Evolutionary conservation across 1,140 invertebrate genomes (phyloP), one percentile per base, ranked within the genome.

Genomic region (Plutomurus gul): DNA sequence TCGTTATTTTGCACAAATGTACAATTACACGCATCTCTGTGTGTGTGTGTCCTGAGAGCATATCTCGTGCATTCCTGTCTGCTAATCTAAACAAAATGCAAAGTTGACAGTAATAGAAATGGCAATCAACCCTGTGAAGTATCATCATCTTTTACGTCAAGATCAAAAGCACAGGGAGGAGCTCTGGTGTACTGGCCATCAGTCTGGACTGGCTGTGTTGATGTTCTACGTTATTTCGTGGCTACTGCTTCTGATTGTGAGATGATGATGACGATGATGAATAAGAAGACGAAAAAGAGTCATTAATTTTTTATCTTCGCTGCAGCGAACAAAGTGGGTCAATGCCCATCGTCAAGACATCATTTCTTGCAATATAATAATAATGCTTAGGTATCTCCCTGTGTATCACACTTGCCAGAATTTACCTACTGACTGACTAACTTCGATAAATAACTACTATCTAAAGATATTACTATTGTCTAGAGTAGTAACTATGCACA

Each of bases 241-340:
- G 56, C 56, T 65, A 65, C 56, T 65, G 56, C 30, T 33, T 65
- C 46, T 49, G 6, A 5, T 65, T 5, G 36, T n/a, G n/a, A n/a
- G n/a, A n/a, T n/a, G 56, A 65, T 33, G 56, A 65, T 65, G 56
- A 65, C 56, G 25, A 36, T 65, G 56, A 65, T 65, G 56, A 65
- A 65, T 65, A 30, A 65, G 56, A 65, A 65, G 56, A 65, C 56
- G 56, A 65, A 65, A 65, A 65, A 65, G 56, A 65, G 56, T 65
- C 56, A 65, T 65, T 65, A 65, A 65, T 27, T 65, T 65, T 33
- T 65, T 65, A 65, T 65, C 30, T 33, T 33, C 27, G 30, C 56
- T 65, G 56, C 56, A 65, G n/a, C 27, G 27, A 16, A 65, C 56
- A 65, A 65, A 65, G 56, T 65, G 25, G 56, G 56, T 65, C 56